phyloP scores from a whole-genome alignment of 2,797 vertebrate genomes.

The Pachyuromys duprasi region DNA sequence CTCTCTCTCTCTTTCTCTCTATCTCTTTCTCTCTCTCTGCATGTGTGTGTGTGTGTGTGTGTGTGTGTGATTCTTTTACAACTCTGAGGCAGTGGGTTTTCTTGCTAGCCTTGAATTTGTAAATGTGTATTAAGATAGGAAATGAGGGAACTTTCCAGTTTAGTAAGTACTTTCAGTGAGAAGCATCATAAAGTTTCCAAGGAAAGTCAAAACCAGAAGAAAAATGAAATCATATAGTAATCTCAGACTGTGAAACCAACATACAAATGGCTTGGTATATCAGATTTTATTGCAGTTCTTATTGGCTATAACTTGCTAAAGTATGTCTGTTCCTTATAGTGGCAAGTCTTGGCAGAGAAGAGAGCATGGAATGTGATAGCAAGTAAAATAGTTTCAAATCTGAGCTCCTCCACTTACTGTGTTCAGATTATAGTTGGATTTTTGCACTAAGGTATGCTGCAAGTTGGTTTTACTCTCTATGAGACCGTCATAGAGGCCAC shows the following conservation, averaged over 20 bases:
- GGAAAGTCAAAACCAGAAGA: rapidly evolving
- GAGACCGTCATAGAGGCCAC: background rate
- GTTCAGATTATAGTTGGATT: background rate
- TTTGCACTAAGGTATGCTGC: background rate
- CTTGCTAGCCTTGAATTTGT: background rate
- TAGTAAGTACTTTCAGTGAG: background rate
- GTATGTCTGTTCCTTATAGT: background rate
- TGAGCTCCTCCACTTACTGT: background rate
- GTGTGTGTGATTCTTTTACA: background rate
- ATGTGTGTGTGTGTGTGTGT: background rate
- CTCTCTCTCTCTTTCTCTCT: background rate
- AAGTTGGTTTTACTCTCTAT: background rate
- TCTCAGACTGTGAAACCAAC: background rate
- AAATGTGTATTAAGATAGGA: background rate
- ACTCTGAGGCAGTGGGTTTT: background rate
- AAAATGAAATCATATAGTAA: background rate
- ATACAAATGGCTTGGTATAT: background rate
- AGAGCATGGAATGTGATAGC: background rate
- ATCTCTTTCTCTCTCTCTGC: background rate
- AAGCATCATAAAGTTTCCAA: background rate
- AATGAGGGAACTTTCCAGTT: background rate
- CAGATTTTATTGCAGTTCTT: background rate
- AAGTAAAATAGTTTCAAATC: background rate
- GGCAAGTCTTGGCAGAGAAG: background rate
- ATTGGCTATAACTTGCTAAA: background rate